Evolutionary conservation across 1,140 invertebrate species (phyloP).

Genomic region (Ctenoplectra terminalis): DNA sequence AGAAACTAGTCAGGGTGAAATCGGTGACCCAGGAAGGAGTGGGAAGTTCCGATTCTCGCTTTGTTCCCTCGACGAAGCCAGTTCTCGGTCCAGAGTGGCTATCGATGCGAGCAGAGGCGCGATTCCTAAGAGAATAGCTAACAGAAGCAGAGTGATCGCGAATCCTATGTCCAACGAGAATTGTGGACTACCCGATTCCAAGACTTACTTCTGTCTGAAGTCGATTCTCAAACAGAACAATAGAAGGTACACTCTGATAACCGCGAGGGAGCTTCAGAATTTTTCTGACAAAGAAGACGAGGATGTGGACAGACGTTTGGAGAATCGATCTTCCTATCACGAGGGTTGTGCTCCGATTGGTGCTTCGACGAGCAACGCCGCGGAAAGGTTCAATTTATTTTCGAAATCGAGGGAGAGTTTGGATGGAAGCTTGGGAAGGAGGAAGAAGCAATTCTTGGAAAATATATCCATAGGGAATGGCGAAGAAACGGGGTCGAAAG

Average conservation of each 20-base stretch:
- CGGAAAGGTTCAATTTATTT: not conserved
- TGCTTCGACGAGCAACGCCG: not conserved
- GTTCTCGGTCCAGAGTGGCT: not conserved
- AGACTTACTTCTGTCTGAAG: slow-evolving; percentile 78
- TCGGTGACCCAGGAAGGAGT: too few species aligned
- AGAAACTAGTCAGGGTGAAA: not conserved
- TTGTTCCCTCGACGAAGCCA: slow-evolving; percentile 45
- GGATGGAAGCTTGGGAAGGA: not conserved
- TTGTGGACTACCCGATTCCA: slow-evolving; percentile 70
- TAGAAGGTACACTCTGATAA: slow-evolving; percentile 77
- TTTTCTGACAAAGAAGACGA: slow-evolving; percentile 60
- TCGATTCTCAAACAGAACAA: slow-evolving; percentile 79
- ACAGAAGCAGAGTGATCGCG: slow-evolving; percentile 66
- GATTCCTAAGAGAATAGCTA: slow-evolving; percentile 66
- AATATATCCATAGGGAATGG: not conserved
- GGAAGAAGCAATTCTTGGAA: slow-evolving; percentile 45
- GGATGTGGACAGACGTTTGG: not conserved
- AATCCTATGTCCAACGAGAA: slow-evolving; percentile 73
- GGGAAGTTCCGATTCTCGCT: slow-evolving; percentile 6
- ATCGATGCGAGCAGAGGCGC: slow-evolving; percentile 61
- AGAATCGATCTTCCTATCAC: slow-evolving; percentile 17
- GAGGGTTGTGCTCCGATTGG: not conserved
- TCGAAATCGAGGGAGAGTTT: slow-evolving; percentile 55
- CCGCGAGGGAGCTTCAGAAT: slow-evolving; percentile 74
- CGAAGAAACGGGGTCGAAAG: slow-evolving; percentile 22